These are phyloP conservation scores for Cephalotes varians DNA, from an alignment of 2,888 invertebrate genomes.

Conservation along the genomic window DNA sequence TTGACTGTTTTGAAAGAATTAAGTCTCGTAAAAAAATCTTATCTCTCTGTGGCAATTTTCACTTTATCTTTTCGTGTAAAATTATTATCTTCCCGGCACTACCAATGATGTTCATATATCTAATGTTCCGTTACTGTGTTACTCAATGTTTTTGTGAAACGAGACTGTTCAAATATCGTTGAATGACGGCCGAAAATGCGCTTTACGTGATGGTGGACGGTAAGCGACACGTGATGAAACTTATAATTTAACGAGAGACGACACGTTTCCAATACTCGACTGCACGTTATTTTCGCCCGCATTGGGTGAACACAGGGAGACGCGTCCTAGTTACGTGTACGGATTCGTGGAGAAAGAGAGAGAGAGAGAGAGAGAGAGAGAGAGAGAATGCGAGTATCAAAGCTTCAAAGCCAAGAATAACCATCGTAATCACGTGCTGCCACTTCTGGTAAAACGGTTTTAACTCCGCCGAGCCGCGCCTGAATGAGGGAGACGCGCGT, in stretches of 20 bases:
- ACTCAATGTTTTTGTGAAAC: slow-evolving; percentile 30
- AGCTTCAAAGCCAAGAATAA: slow-evolving; percentile 70
- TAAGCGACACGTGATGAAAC: slow-evolving; percentile 55
- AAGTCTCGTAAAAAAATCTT: neutral
- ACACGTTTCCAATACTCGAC: slow-evolving; percentile 46
- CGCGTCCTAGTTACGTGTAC: slow-evolving; percentile 58
- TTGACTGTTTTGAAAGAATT: neutral
- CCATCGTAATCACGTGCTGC: slow-evolving; percentile 71
- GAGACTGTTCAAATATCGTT: slow-evolving; percentile 44
- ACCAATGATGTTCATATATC: neutral
- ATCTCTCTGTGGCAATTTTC: neutral
- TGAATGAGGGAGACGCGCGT: slow-evolving; percentile 63
- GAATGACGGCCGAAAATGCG: slow-evolving; percentile 51
- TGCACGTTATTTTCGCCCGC: slow-evolving; percentile 47
- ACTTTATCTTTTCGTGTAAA: neutral
- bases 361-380: neutral
- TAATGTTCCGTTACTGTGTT: slow-evolving; percentile 12
- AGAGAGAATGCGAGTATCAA: slow-evolving; percentile 38
- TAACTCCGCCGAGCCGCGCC: slow-evolving; percentile 60
- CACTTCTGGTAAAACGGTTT: slow-evolving; percentile 73
- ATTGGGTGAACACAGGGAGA: slow-evolving; percentile 34
- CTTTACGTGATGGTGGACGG: slow-evolving; percentile 50
- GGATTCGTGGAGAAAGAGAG: slow-evolving; percentile 15
- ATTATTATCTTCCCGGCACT: neutral
- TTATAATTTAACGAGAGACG: slow-evolving; percentile 52